These are phyloP conservation scores for Mirounga angustirostris DNA, from an alignment of 2,113 vertebrate species.

Conservation along the genomic window DNA sequence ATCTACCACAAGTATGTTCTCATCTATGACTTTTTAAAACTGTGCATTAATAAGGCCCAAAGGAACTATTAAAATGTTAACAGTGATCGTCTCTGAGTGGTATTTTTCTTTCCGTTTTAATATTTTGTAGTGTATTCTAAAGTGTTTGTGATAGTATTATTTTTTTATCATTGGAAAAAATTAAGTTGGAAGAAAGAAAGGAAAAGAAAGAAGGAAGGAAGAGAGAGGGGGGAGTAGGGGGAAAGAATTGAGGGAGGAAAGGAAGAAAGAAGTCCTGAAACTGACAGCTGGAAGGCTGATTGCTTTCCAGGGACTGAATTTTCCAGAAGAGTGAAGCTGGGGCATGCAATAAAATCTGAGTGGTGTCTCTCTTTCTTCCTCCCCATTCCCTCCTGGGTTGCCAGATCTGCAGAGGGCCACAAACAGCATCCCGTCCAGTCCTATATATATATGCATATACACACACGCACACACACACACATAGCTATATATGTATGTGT, in stretches of 20 bases:
- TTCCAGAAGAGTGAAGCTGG: not conserved
- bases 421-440: not conserved
- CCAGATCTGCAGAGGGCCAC: not conserved
- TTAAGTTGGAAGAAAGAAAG: not conserved
- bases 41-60: not conserved
- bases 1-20: not conserved
- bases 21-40: not conserved
- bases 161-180: not conserved
- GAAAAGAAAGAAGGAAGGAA: not conserved
- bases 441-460: too few relatives aligned
- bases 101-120: constrained; percentile 29
- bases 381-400: too few relatives aligned
- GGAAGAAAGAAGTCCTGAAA: not conserved
- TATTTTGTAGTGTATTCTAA: constrained; percentile 20
- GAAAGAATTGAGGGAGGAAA: not conserved
- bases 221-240: too few relatives aligned
- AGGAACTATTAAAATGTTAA: not conserved
- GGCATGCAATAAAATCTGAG: not conserved
- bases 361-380: not conserved
- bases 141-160: not conserved
- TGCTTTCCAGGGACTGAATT: not conserved
- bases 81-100: not conserved
- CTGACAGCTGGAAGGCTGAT: not conserved
- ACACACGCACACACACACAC: too few relatives aligned
- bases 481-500: accelerated